These are phyloP conservation scores for Microtus montanus DNA, from an alignment of 2,113 vertebrate genomes.

Conservation along the genomic window DNA sequence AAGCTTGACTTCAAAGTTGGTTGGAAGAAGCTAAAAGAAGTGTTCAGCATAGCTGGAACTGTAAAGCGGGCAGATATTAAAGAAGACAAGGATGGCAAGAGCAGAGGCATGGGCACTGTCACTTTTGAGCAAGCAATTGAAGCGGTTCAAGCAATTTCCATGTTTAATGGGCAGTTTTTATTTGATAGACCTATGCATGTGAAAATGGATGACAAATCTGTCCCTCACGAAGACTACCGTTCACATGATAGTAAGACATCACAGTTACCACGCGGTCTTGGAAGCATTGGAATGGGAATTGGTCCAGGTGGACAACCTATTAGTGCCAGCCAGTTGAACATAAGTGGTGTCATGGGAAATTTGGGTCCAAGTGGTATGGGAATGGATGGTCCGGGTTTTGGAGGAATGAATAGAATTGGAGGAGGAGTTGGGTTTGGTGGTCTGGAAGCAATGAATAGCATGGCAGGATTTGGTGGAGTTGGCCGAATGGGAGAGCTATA, in stretches of 20 bases:
- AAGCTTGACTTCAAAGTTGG: constrained; percentile 99
- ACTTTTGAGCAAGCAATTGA: constrained; percentile 98
- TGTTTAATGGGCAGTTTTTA: constrained; percentile 99
- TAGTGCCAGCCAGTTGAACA: constrained; percentile 92
- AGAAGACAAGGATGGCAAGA: constrained; percentile 99
- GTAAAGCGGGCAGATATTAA: constrained; percentile 98
- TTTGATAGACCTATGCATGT: constrained; percentile 99
- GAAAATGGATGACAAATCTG: constrained; percentile 99
- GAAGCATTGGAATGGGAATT: constrained; percentile 97
- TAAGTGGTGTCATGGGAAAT: constrained; percentile 90
- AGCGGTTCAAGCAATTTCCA: constrained; percentile 98
- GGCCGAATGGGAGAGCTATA: constrained; percentile 94
- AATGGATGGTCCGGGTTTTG: constrained; percentile 93
- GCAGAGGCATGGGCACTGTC: constrained; percentile 98
- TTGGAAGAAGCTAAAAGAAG: constrained; percentile 99
- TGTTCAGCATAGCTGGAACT: constrained; percentile 96
- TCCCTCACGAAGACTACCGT: constrained; percentile 94
- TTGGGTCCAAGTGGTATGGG: constrained; percentile 95
- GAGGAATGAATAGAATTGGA: constrained; percentile 94
- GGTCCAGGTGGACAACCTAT: constrained; percentile 98
- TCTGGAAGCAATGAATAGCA: constrained; percentile 94
- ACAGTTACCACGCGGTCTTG: constrained; percentile 95
- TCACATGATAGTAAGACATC: constrained; percentile 90
- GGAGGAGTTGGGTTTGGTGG: constrained; percentile 93
- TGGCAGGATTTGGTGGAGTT: constrained; percentile 93